Base-by-base conservation (phyloP, 2,113 vertebrate genomes). In the Corythaeola cristata region DNA sequence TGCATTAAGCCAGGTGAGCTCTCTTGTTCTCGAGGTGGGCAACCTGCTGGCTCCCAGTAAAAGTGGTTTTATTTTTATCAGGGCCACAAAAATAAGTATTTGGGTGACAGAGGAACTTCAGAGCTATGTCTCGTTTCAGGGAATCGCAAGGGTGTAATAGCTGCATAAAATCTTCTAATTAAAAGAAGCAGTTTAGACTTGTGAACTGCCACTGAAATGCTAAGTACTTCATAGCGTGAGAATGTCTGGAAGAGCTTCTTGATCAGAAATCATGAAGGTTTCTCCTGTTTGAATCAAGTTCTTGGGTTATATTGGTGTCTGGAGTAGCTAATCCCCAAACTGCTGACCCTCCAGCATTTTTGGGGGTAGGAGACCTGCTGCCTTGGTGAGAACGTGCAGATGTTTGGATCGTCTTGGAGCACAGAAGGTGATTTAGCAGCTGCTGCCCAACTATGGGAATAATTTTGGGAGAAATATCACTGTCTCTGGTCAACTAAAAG, bases 141-240 rank as follows among this genome's bases (percentile, higher is more conserved):
- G 32, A 89, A 72, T 76, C 79, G 84, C 67, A 86, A 80, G 56
- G 58, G 28, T 83, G 76, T 44, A 84, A 79, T 45, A 39, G 59
- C 82, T 73, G 58, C 28, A 13, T 76, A 56, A 94, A 86, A 49
- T 84, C 53, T 78, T 71, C 21, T 76, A 47, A 56, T 91, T 86
- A 73, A 83, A 85, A 87, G 79, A 72, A 68, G 83, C 58, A 90
- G 39, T 84, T 91, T 22, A 59, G 53, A 44, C 45, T 80, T 89
- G 62, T 73, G 67, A 93, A 64, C 80, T 91, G 39, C 76, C 49
- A 44, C 85, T 94, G 64, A 84, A 89, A 77, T 62, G 49, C 26
- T 84, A 35, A 89, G 84, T 63, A 41, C 53, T 76, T 76, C 0
- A 1, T 26, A 26, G 37, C 44, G 49, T 59, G 74, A 92, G 87